Base-by-base conservation (phyloP, 2,113 vertebrate genomes). In the Benitochromis conjunctus region DNA sequence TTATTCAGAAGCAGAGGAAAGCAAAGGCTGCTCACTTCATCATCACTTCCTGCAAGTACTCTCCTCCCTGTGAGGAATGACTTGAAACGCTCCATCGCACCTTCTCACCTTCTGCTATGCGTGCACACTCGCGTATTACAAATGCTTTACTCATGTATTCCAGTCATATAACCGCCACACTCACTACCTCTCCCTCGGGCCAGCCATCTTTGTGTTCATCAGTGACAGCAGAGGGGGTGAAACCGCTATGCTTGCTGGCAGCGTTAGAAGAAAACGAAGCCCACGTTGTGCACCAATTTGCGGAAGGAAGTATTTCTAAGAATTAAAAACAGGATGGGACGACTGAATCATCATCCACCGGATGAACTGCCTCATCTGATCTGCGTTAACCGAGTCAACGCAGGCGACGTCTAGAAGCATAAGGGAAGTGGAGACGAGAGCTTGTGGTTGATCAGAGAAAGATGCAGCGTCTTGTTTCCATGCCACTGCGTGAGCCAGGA, bases 311-410 rank as follows among this genome's bases (percentile, higher is more conserved):
- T 81, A 60, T 82, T 90, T 92, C 69, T 82, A 66, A 89, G 41
- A 86, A 41, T 58, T 84, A 11, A 86, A 81, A 88, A 89, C 86
- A 88, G 84, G 74, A 89, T n/a, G 82, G 78, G 76, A 60, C 19
- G 5, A 24, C 26, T 92, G 91, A 94, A 43, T 93, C 90, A 93
- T 58, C 31, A 43, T 29, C 14, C 64, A 86, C 57, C 46, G 34
- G 85, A 86, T 71, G 60, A 74, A n/a, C 11, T 29, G 84, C 34
- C 24, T 91, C 51, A 62, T 84, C 41, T 64, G n/a, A 62, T 51
- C 29, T 54, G 60, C 21, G 10, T 29, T 76, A 76, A 76, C 26
- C 18, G 26, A 10, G 53, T 24, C 11, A 2, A 43, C 10, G 48
- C 54, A 24, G 80, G n/a, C 41, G 81, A 62, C 9, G 43, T 74